These are phyloP conservation scores for Connochaetes taurinus DNA, from an alignment of 2,113 vertebrate genomes.

Conservation along the genomic window DNA sequence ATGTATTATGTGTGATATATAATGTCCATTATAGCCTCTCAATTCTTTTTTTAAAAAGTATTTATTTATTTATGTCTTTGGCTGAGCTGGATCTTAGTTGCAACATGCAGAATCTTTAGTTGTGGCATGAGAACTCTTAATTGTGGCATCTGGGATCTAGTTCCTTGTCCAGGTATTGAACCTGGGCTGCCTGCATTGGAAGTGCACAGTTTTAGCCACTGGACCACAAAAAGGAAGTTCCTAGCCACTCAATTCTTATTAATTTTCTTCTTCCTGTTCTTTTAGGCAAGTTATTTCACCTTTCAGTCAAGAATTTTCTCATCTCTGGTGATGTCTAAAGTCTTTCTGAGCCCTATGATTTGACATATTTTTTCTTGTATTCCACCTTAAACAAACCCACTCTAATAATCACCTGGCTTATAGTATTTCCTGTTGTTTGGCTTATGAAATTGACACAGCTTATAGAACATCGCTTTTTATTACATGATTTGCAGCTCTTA, in stretches of 20 bases:
- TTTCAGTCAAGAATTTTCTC: background rate
- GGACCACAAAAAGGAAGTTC: background rate
- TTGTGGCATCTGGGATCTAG: background rate
- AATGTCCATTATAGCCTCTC: background rate
- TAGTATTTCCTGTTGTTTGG: constrained; percentile 15
- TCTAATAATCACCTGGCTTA: background rate
- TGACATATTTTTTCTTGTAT: background rate
- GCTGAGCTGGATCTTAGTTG: background rate
- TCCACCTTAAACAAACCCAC: background rate
- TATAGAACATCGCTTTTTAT: constrained; percentile 3
- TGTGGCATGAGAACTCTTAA: background rate
- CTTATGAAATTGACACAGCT: background rate
- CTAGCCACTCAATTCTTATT: background rate
- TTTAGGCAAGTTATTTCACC: background rate
- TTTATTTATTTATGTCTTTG: background rate
- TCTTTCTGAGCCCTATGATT: background rate
- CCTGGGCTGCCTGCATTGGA: background rate
- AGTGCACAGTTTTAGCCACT: background rate
- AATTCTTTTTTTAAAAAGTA: background rate
- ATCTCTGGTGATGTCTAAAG: background rate
- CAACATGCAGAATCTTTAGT: background rate
- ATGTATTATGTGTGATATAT: background rate
- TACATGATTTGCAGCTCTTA: background rate
- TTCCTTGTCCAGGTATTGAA: background rate
- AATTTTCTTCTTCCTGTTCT: background rate